Conservation (phyloP, 2,888 invertebrate genomes). For the Pterostichus madidus region DNA sequence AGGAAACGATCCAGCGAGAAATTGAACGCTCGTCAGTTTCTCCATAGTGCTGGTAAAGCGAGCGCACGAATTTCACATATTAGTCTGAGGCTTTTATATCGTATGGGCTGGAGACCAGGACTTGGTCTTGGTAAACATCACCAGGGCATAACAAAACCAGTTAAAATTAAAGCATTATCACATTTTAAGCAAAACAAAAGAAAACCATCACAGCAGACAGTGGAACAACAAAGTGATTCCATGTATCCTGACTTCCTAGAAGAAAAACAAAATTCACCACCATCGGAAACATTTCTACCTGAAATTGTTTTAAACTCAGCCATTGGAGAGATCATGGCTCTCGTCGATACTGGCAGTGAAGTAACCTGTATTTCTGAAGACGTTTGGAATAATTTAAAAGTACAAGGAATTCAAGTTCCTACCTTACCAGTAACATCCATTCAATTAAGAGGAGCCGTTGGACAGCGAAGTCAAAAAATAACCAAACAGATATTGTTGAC, state of each 20-base stretch:
- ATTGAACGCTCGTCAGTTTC: not conserved
- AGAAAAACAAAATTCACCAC: not conserved
- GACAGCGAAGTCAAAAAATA: slow-evolving; percentile 63
- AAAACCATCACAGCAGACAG: too few relatives aligned
- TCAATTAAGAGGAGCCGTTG: slow-evolving; percentile 62
- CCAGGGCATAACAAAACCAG: not conserved
- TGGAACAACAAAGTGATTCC: too few relatives aligned
- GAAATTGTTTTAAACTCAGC: not conserved
- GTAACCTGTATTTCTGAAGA: slow-evolving; percentile 68
- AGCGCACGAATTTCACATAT: not conserved
- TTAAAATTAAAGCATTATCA: not conserved
- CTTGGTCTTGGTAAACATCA: not conserved
- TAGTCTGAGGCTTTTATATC: not conserved
- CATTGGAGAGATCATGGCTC: not conserved
- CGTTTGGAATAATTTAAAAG: slow-evolving; percentile 37
- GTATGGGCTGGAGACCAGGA: slow-evolving; percentile 6
- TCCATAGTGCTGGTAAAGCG: not conserved
- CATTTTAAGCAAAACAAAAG: not conserved
- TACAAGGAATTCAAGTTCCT: slow-evolving; percentile 15
- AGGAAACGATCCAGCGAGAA: not conserved
- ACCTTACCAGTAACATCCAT: slow-evolving; percentile 64
- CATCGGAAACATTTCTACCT: not conserved
- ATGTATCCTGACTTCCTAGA: not conserved
- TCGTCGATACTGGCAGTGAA: slow-evolving; percentile 68
- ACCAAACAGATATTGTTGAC: too few relatives aligned